Evolutionary conservation across 2,888 invertebrate genomes (phyloP).

Genomic region (Allacma fusca): DNA sequence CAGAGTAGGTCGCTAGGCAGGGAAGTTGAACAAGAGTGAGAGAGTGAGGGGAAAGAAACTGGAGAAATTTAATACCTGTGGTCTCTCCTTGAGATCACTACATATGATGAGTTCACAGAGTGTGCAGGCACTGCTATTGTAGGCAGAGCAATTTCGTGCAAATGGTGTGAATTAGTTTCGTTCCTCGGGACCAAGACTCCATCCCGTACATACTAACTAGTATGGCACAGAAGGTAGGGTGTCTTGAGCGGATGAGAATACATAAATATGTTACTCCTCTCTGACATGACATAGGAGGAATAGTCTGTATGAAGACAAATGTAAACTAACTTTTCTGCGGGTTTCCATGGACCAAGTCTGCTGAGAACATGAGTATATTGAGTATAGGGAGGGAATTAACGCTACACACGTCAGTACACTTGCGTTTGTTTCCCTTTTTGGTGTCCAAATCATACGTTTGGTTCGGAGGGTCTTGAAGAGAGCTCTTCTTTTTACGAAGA

Average conservation of each 20-base stretch:
- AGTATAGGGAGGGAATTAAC: too few species aligned
- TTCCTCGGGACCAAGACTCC: neutral
- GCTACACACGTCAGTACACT: neutral
- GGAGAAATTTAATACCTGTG: constrained; percentile 24
- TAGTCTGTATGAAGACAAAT: neutral
- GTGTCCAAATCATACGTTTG: constrained; percentile 30
- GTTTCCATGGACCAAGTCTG: neutral
- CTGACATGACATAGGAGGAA: constrained; percentile 26
- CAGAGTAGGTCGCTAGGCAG: too few species aligned
- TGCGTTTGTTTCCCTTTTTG: constrained; percentile 31
- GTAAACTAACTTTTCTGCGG: constrained; percentile 8
- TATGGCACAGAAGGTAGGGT: neutral
- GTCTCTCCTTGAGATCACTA: neutral
- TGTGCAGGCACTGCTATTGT: neutral
- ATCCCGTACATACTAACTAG: constrained; percentile 18
- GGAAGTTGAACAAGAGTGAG: neutral
- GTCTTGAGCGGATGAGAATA: neutral
- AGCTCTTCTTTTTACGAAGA: constrained; percentile 1
- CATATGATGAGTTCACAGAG: neutral
- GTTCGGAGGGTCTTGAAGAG: neutral
- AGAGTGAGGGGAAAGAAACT: neutral
- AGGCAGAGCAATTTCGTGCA: constrained; percentile 12
- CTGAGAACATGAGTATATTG: too few species aligned
- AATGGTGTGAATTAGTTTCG: constrained; percentile 29
- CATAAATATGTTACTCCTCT: constrained; percentile 27